A percentile compares a stretch with the other conserved stretches of the same genome.
Evolutionary conservation across 2,113 vertebrate genomes (phyloP).

Genomic region (Etia nguti): DNA sequence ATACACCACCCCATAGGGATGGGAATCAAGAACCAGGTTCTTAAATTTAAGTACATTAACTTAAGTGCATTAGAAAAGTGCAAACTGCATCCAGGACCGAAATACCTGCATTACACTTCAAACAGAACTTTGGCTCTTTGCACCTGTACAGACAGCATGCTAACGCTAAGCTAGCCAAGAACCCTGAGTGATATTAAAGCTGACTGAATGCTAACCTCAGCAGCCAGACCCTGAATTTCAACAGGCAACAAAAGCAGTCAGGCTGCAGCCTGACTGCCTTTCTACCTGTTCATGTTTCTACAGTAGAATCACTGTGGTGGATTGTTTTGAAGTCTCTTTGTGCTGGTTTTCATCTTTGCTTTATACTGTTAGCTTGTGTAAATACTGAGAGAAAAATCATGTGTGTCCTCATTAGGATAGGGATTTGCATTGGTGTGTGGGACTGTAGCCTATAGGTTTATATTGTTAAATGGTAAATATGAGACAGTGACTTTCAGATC

Average conservation of each 20-base stretch:
- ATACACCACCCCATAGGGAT: neutral
- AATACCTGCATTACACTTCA: neutral
- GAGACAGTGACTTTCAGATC: neutral
- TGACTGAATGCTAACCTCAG: neutral
- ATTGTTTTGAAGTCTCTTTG: neutral
- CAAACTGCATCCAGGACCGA: neutral
- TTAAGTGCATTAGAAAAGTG: neutral
- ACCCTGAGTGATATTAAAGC: neutral
- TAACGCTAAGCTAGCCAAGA: neutral
- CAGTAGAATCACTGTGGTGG: neutral
- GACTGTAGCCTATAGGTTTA: neutral
- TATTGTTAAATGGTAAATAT: neutral
- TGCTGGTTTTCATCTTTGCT: neutral
- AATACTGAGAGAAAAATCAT: neutral
- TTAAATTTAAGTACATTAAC: neutral
- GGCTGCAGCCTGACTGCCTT: neutral
- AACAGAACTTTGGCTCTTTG: neutral
- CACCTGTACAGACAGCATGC: neutral
- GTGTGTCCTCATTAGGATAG: neutral
- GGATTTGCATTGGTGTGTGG: neutral
- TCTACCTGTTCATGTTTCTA: neutral
- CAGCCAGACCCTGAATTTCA: neutral
- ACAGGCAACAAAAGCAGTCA: neutral
- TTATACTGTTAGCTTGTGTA: neutral
- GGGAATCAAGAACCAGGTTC: neutral